Evolutionary conservation across 1,140 invertebrate genomes (phyloP).

Genomic region (Ips typographus): DNA sequence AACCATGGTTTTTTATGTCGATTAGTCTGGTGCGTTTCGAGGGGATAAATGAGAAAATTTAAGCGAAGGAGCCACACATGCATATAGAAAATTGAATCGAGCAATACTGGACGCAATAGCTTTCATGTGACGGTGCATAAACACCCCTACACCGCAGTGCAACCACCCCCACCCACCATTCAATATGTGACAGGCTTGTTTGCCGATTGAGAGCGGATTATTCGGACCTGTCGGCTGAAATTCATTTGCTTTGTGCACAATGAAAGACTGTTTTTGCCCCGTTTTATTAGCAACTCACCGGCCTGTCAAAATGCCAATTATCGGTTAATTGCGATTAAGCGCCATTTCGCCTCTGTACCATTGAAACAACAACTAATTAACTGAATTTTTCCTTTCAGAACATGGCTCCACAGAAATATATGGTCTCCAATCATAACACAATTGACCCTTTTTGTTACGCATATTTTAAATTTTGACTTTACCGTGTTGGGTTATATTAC

Average conservation of each 20-base stretch:
- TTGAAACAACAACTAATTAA: conserved; percentile 29
- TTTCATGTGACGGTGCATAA: conserved; percentile 47
- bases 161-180: conserved; percentile 33
- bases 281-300: conserved; percentile 41
- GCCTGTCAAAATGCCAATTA: conserved; percentile 43
- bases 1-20: too few relatives aligned
- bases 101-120: conserved; percentile 46
- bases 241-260: conserved; percentile 40
- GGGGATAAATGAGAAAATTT: not conserved
- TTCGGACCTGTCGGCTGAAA: conserved; percentile 48
- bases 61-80: conserved; percentile 36
- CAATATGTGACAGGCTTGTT: conserved; percentile 49
- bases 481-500: too few relatives aligned
- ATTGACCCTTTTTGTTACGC: too few relatives aligned
- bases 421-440: too few relatives aligned
- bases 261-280: conserved; percentile 39
- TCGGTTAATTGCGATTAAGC: conserved; percentile 40
- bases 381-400: conserved; percentile 27
- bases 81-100: conserved; percentile 51
- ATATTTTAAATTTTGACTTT: too few relatives aligned
- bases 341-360: conserved; percentile 24
- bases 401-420: too few relatives aligned
- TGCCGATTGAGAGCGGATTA: conserved; percentile 48
- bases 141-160: conserved; percentile 38
- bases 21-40: too few relatives aligned